Conservation (phyloP, 2,888 invertebrate genomes). For the Thysanoteuthis rhombus region DNA sequence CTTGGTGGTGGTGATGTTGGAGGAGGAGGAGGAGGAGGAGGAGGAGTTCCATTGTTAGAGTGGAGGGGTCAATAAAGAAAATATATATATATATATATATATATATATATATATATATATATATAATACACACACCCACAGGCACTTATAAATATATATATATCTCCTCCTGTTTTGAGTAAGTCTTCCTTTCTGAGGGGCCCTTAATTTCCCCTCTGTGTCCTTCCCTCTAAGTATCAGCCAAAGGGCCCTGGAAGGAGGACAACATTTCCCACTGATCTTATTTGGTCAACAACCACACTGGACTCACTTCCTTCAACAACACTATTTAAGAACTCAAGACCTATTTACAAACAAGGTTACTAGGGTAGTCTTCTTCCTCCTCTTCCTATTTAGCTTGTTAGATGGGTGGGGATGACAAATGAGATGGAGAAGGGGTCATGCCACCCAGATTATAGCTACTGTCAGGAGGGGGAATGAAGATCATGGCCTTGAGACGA, state of each 20-base stretch:
- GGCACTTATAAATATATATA: too few relatives aligned
- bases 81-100: too few relatives aligned
- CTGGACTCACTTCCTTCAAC: neutral
- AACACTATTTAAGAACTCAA: too few relatives aligned
- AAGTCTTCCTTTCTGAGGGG: neutral
- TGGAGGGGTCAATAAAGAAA: too few relatives aligned
- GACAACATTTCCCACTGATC: neutral
- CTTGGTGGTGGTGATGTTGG: too few relatives aligned
- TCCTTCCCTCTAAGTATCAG: neutral
- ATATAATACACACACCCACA: too few relatives aligned
- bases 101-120: too few relatives aligned
- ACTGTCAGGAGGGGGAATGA: too few relatives aligned
- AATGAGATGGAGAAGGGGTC: neutral
- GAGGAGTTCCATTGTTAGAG: neutral
- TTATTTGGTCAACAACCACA: neutral
- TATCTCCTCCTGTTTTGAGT: neutral
- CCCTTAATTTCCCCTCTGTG: neutral
- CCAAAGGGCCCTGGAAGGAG: neutral
- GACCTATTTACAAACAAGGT: constrained; percentile 12
- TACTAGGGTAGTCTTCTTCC: too few relatives aligned
- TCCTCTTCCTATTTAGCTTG: too few relatives aligned
- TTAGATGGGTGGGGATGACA: neutral
- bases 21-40: too few relatives aligned
- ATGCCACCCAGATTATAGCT: neutral
- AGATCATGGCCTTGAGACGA: too few relatives aligned